These are phyloP conservation scores for Neoseiulus cucumeris DNA, from an alignment of 1,140 invertebrate species.

Conservation along the genomic window DNA sequence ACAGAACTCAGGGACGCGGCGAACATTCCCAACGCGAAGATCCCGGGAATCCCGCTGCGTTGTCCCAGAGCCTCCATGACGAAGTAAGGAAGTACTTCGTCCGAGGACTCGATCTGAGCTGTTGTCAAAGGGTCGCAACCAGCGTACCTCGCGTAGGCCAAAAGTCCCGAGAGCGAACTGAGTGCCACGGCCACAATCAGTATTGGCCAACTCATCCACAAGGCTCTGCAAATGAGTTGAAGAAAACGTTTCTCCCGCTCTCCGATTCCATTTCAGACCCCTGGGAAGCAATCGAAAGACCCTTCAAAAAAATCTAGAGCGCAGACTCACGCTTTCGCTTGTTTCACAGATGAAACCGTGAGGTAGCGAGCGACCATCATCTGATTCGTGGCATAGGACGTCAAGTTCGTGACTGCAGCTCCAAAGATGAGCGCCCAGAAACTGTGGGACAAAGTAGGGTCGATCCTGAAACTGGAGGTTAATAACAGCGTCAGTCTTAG, in stretches of 20 bases:
- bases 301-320: too few species aligned
- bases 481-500: neutral
- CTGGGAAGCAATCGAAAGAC: too few species aligned
- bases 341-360: conserved; percentile 12
- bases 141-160: conserved; percentile 26
- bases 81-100: conserved; percentile 23
- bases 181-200: conserved; percentile 24
- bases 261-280: too few species aligned
- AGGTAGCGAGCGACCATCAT: conserved; percentile 25
- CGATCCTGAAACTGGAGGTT: conserved; percentile 46
- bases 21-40: conserved; percentile 8
- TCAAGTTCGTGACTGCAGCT: conserved; percentile 40
- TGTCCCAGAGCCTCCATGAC: conserved; percentile 26
- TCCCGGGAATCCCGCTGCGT: conserved; percentile 23
- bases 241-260: too few species aligned
- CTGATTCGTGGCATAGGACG: conserved; percentile 23
- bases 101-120: conserved; percentile 22
- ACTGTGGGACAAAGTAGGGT: conserved; percentile 53
- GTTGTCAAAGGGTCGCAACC: conserved; percentile 27
- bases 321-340: conserved; percentile 16
- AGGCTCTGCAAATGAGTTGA: conserved; percentile 25
- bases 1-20: conserved; percentile 24
- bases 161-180: conserved; percentile 26
- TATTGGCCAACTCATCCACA: conserved; percentile 25
- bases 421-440: conserved; percentile 57